Evolutionary conservation across 2,888 invertebrate genomes (phyloP), one percentile per base, ranked within the genome.

Genomic region (Chouioia cunea): DNA sequence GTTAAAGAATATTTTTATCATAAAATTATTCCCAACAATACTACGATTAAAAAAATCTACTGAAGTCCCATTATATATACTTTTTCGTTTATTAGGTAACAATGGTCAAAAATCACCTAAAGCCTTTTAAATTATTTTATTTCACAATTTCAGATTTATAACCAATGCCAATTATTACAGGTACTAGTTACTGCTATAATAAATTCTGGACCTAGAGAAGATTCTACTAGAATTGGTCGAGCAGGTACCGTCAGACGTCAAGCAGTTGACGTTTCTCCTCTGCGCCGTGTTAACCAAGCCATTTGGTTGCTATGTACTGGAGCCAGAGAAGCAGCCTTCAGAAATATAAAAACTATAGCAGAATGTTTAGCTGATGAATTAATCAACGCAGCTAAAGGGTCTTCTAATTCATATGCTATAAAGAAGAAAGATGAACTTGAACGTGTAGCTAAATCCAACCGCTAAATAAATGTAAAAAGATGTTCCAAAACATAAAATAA

Each of bases 361-460:
- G 99, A 99, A 88, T 99, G 99, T 88, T 91, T 99, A 82, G 99
- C 99, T 85, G 99, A 99, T 90, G 99, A 99, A 88, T 92, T 99
- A 70, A 99, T 99, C 86, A 99, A 99, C 85, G 99, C 99, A 79
- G 98, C 99, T 63, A 99, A 99, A 93, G 99, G 99, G 77, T 99
- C 99, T 75, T 99, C 99, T 75, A 99, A 99, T 90, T 98, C 98
- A 48, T 99, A 99, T 84, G 99, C 99, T 79, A 99, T 99, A 89
- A 99, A 99, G 91, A 99, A 99, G 92, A 99, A 99, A 89, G 99
- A 99, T 87, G 99, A 99, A 90, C 90, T 99, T 88, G 99, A 99
- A 89, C 96, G 99, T 91, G 99, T 99, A 81, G 99, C 99, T 86
- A 99, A 99, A 89, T 99, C 98, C 88, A 99, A 99, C 92, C 96